These are phyloP conservation scores for Crossocerus cetratus DNA, from an alignment of 2,888 invertebrate species.

Conservation along the genomic window DNA sequence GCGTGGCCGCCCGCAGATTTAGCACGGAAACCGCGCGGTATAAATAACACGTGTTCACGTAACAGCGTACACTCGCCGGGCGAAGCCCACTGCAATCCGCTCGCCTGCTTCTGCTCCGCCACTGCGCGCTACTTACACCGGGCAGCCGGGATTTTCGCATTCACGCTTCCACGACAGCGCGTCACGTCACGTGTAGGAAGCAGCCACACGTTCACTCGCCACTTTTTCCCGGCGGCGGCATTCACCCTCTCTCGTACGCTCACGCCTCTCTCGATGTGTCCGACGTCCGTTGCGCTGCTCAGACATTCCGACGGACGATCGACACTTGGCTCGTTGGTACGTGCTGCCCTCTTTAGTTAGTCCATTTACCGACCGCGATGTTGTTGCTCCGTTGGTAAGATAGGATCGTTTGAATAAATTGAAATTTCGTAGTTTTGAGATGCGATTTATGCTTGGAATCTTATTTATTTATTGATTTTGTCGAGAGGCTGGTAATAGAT, in stretches of 20 bases:
- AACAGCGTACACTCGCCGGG: constrained; percentile 6
- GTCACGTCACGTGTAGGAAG: constrained; percentile 53
- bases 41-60: constrained; percentile 52
- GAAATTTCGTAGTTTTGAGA: too few relatives aligned
- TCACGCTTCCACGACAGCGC: constrained; percentile 14
- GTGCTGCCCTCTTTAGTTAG: too few relatives aligned
- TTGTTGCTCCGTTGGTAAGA: too few relatives aligned
- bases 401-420: too few relatives aligned
- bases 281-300: neutral
- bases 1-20: constrained; percentile 19
- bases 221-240: constrained; percentile 36
- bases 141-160: neutral
- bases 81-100: neutral
- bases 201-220: constrained; percentile 41
- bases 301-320: too few relatives aligned
- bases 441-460: too few relatives aligned
- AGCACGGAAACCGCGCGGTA: constrained; percentile 38
- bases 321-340: too few relatives aligned
- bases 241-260: constrained; percentile 19
- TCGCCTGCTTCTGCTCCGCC: neutral
- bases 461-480: too few relatives aligned
- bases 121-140: constrained; percentile 32
- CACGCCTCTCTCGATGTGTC: neutral
- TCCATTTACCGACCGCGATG: too few relatives aligned
- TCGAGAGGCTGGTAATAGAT: too few relatives aligned